phyloP scores from a whole-genome alignment of 2,797 vertebrate genomes.

The Cossypha niveicapilla region DNA sequence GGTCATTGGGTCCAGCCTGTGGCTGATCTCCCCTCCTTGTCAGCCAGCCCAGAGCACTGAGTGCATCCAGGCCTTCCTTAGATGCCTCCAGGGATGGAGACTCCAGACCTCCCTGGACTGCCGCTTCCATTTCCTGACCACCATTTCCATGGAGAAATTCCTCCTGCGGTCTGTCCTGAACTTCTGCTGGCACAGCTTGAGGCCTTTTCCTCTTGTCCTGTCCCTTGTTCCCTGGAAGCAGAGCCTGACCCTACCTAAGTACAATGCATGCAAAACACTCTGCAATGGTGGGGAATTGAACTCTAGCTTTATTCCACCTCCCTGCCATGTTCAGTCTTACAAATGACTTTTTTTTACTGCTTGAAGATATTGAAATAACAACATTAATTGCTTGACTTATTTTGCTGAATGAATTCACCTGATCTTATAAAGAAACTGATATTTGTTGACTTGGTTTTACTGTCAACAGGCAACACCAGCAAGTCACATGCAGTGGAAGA shows the following conservation, averaged over 20 bases:
- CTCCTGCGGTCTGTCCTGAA: not conserved
- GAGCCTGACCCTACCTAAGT: not conserved
- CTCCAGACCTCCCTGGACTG: not conserved
- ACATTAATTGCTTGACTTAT: not conserved
- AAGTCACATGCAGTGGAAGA: not conserved
- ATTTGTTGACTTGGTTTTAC: not conserved
- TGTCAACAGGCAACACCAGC: not conserved
- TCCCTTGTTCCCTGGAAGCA: not conserved
- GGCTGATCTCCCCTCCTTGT: not conserved
- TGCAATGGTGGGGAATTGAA: not conserved
- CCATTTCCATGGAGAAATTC: not conserved
- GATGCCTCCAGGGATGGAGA: not conserved
- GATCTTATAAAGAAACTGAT: not conserved
- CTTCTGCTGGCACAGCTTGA: not conserved
- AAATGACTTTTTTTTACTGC: not conserved
- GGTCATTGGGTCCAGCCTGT: not conserved
- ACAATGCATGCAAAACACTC: not conserved
- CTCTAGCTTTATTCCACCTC: not conserved
- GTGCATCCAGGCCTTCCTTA: not conserved
- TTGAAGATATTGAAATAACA: not conserved
- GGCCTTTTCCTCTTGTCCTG: accelerated
- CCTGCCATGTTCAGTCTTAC: not conserved
- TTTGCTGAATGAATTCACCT: not conserved
- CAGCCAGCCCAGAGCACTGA: not conserved
- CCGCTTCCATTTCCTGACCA: not conserved